Evolutionary conservation across 2,113 vertebrate species (phyloP).

Genomic region (Alethe diademata): DNA sequence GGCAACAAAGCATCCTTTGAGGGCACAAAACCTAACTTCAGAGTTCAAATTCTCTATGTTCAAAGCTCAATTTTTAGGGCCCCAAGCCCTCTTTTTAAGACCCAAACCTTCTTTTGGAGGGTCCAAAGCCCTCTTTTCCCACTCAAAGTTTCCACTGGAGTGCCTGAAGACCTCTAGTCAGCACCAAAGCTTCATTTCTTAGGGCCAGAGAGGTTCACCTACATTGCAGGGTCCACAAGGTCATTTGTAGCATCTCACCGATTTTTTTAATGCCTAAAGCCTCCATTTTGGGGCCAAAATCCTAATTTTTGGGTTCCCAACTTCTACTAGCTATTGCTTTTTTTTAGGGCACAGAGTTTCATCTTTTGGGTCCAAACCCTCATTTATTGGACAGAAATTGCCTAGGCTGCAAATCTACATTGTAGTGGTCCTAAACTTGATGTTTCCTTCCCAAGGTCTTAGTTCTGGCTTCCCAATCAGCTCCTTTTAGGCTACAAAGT

Average conservation of each 20-base stretch:
- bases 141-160: background rate
- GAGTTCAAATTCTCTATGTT: background rate
- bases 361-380: background rate
- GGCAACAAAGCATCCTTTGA: background rate
- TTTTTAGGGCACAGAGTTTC: background rate
- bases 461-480: background rate
- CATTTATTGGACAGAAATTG: background rate
- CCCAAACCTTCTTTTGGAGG: background rate
- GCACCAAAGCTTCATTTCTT: background rate
- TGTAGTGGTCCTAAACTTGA: background rate
- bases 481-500: background rate
- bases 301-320: background rate
- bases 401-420: background rate
- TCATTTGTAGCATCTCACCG: background rate
- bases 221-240: background rate
- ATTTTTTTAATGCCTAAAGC: background rate
- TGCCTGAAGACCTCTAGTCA: background rate
- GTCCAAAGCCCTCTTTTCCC: background rate
- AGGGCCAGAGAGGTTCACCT: background rate
- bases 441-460: background rate
- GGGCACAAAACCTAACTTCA: background rate
- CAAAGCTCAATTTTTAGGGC: background rate
- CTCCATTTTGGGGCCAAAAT: background rate
- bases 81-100: background rate
- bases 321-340: background rate